Evolutionary conservation across 2,888 invertebrate genomes (phyloP), one percentile per base, ranked within the genome.

Genomic region (Standfussiana lucernea): DNA sequence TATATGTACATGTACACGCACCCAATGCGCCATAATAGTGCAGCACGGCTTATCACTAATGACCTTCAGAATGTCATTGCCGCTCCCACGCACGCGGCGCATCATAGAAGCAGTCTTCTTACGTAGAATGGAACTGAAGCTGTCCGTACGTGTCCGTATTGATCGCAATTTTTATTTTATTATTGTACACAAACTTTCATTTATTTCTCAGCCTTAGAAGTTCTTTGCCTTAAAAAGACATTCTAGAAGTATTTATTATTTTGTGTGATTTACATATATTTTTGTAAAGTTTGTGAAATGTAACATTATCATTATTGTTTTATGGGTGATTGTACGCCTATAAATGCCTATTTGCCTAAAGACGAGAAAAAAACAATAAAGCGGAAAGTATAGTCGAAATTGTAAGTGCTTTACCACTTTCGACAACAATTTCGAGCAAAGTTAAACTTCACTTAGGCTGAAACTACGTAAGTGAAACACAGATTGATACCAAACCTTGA

Each of bases 311-410:
- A n/a, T n/a, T n/a, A n/a, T n/a, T n/a, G n/a, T n/a, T n/a, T n/a
- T n/a, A 28, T 53, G n/a, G n/a, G n/a, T 24, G 50, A 50, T 10
- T 56, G 13, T 13, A 5, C n/a, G 13, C n/a, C n/a, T n/a, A n/a
- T 53, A 53, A 53, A 53, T 53, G 50, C 47, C n/a, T n/a, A n/a
- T n/a, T n/a, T n/a, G n/a, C n/a, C 47, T 47, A 47, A 50, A 50
- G n/a, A 11, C 50, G n/a, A 50, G 24, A 50, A 50, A 3, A 50
- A 50, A 50, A 50, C 24, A 50, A 24, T 50, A 10, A 50, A 24
- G 24, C 24, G 50, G 10, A 24, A 24, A 50, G 24, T 50, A 50
- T n/a, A 53, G n/a, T 53, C 53, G 5, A n/a, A n/a, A 13, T 53
- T n/a, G 53, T 53, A 13, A n/a, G n/a, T n/a, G n/a, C n/a, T n/a